Evolutionary conservation across 2,113 vertebrate genomes (phyloP).

Genomic region (Phocoena phocoena): DNA sequence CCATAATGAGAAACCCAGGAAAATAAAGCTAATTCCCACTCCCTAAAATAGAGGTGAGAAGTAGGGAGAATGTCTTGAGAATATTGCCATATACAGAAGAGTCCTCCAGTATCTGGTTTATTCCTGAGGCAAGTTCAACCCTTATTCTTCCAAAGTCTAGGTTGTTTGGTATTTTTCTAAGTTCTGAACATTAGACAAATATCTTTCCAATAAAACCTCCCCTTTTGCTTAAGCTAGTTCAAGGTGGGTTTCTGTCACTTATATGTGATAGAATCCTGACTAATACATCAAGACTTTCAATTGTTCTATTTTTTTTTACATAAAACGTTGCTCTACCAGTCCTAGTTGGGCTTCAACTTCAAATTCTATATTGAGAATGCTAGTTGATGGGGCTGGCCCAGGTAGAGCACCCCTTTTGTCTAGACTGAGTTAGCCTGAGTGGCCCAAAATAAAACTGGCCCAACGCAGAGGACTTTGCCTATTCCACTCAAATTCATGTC

Average conservation of each 20-base stretch:
- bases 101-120: not conserved
- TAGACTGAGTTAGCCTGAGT: not conserved
- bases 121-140: not conserved
- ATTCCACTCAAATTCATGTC: not conserved
- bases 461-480: not conserved
- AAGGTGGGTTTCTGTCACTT: not conserved
- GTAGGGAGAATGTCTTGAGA: not conserved
- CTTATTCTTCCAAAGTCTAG: not conserved
- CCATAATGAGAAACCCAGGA: not conserved
- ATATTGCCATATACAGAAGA: not conserved
- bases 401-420: not conserved
- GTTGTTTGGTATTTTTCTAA: not conserved
- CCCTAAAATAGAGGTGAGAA: not conserved
- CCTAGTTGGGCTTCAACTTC: not conserved
- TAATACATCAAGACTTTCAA: not conserved
- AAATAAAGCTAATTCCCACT: not conserved
- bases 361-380: not conserved
- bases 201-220: not conserved
- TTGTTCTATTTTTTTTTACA: not conserved
- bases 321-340: not conserved
- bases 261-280: not conserved
- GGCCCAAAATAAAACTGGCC: not conserved
- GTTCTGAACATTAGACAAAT: slow-evolving; percentile 9
- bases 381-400: not conserved
- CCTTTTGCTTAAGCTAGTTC: not conserved